Percentiles rank a stretch among this genome's conserved stretches.
Evolutionary conservation across 2,888 invertebrate species (phyloP).

Genomic region (Furcula furcula): DNA sequence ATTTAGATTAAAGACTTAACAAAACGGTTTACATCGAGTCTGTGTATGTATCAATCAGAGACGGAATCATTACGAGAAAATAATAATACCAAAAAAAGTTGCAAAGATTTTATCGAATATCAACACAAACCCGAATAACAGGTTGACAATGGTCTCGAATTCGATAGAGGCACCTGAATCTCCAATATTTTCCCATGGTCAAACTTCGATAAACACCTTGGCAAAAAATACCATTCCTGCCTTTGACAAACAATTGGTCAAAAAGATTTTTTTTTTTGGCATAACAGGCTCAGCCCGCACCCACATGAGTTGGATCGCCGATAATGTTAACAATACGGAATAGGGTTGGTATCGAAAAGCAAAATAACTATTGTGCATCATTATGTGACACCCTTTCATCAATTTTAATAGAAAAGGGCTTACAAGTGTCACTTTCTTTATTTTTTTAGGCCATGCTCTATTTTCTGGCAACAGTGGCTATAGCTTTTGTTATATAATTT

Average conservation of each 20-base stretch:
- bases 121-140: constrained; percentile 46
- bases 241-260: constrained; percentile 79
- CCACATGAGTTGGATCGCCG: constrained; percentile 66
- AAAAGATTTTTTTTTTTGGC: constrained; percentile 70
- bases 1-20: constrained; percentile 50
- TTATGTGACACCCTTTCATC: constrained; percentile 74
- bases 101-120: constrained; percentile 59
- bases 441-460: constrained; percentile 27
- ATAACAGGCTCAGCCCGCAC: constrained; percentile 68
- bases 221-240: constrained; percentile 68
- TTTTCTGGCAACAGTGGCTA: constrained; percentile 25
- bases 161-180: constrained; percentile 74
- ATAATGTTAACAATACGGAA: constrained; percentile 71
- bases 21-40: constrained; percentile 22
- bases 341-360: constrained; percentile 62
- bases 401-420: constrained; percentile 76
- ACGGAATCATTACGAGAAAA: constrained; percentile 31
- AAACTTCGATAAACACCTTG: constrained; percentile 74
- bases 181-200: constrained; percentile 80
- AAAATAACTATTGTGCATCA: constrained; percentile 77
- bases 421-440: constrained; percentile 72
- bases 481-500: neutral
- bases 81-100: constrained; percentile 46
- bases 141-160: constrained; percentile 65
- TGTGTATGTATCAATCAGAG: constrained; percentile 20